Base-by-base conservation (phyloP, 2,797 vertebrate genomes). In the Gymnothorax reevesii region DNA sequence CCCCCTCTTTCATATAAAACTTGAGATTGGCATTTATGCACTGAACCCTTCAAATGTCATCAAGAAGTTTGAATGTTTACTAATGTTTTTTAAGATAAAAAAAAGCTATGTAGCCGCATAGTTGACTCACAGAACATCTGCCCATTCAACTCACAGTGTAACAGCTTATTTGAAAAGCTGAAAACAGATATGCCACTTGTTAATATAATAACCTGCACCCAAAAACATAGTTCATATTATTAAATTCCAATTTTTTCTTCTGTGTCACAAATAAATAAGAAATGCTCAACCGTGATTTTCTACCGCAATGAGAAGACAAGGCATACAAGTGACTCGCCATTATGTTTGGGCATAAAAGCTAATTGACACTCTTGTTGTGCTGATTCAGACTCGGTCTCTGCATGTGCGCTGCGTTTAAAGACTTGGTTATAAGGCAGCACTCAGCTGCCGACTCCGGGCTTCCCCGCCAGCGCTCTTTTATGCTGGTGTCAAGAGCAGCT, bases 401-500 rank as follows among this genome's bases (percentile, higher is more conserved):
- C 42, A 87, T 57, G 75, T 7, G 22, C 5, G 17, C 20, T 87
- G 87, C n/a, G 80, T 91, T 82, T 88, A 84, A 92, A 83, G 27
- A 59, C 69, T 87, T n/a, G 52, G 33, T 69, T n/a, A 27, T 64
- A 66, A 85, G 77, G 49, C 77, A 20, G 82, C 52, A 7, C 69
- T 64, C 22, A 10, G 22, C 4, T 57, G 71, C 52, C 54, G 15
- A 66, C 66, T 49, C 10, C 83, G 27, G 33, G 82, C 69, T 79
- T 66, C 54, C 25, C 25, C 52, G 25, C 9, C 64, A 73, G n/a
- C n/a, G 64, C 69, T 57, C 86, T 42, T 64, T 57, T 17, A 42
- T 84, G 20, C 77, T 85, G 66, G 83, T 91, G 91, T 92, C 88
- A 89, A 83, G 87, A 90, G 73, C 90, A 90, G 90, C 89, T 89